Evolutionary conservation across 2,113 vertebrate genomes (phyloP), one percentile per base, ranked within the genome.

Genomic region (Perca fluviatilis): DNA sequence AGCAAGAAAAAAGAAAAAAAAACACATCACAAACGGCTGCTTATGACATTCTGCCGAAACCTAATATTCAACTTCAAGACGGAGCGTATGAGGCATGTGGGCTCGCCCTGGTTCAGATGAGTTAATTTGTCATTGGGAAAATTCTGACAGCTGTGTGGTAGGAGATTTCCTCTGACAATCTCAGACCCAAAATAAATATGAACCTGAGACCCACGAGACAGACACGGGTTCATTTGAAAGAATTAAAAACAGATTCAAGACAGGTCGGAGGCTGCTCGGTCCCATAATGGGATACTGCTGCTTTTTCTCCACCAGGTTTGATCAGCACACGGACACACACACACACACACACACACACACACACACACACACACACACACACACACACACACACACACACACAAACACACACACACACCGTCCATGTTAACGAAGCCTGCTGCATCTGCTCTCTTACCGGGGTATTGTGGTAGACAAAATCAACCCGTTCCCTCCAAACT

Each of bases 31-130:
- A 75, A 51, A 74, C 15, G 6, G 3, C 2, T 3, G 57, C 43
- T 79, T 65, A 86, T 82, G 57, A 68, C 80, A 86, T 72, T 80
- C 70, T 50, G 68, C 69, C 21, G 0, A 83, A 91, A 75, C 11
- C 77, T 57, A 85, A 89, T 83, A 73, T 81, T 75, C 46, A 54
- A 10, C 73, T 72, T 63, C 16, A 23, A n/a, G 33, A 74, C 36
- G 49, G 51, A 79, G 56, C 36, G 12, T 25, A 7, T 49, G 25
- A 71, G 67, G 19, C 36, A 23, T 76, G 56, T 40, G 75, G 69
- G 74, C 72, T 61, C 14, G 8, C 62, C 43, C 57, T 2, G 19
- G 47, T 71, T 78, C 66, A 69, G 68, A 65, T 51, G 74, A 82
- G 77, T 83, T 82, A 50, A 77, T 86, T 70, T 14, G 64, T 89